Conservation (phyloP, 2,113 vertebrate species). For the Pagrus major region DNA sequence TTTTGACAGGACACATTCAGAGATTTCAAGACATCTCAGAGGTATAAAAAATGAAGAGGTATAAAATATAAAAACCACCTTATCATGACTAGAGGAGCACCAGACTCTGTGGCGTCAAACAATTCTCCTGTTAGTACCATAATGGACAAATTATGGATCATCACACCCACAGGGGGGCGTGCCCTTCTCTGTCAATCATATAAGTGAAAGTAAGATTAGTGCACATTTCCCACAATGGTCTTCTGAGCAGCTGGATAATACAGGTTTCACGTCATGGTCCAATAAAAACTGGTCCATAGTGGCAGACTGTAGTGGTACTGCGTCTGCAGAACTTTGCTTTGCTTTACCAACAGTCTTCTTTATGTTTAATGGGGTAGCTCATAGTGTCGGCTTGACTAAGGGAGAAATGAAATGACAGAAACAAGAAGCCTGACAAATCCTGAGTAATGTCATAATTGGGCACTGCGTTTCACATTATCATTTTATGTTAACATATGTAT, state of each 20-base stretch:
- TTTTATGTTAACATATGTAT: background rate
- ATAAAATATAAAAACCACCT: conserved; percentile 58
- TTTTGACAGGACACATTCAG: conserved; percentile 65
- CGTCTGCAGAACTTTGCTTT: conserved; percentile 13
- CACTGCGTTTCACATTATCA: conserved; percentile 24
- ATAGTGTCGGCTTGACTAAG: conserved; percentile 14
- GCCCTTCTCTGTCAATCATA: conserved; percentile 65
- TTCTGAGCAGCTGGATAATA: conserved; percentile 51
- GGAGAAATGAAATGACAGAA: conserved; percentile 10
- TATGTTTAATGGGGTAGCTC: conserved; percentile 30
- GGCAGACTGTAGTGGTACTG: conserved; percentile 35
- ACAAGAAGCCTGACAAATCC: conserved; percentile 49
- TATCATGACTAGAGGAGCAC: conserved; percentile 69
- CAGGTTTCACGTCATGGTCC: conserved; percentile 11
- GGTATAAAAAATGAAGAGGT: conserved; percentile 67
- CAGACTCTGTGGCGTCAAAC: conserved; percentile 32
- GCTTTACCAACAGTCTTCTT: conserved; percentile 16
- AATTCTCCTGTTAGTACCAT: conserved; percentile 43
- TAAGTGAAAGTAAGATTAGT: conserved; percentile 64
- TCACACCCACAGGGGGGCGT: background rate
- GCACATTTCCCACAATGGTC: conserved; percentile 50
- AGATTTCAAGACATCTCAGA: conserved; percentile 63
- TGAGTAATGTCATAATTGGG: conserved; percentile 45
- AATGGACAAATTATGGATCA: conserved; percentile 37
- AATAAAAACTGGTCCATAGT: conserved; percentile 36